A percentile compares a stretch with the other conserved stretches of the same genome.
phyloP scores from a whole-genome alignment of 2,113 vertebrate species.

The Pheucticus melanocephalus region DNA sequence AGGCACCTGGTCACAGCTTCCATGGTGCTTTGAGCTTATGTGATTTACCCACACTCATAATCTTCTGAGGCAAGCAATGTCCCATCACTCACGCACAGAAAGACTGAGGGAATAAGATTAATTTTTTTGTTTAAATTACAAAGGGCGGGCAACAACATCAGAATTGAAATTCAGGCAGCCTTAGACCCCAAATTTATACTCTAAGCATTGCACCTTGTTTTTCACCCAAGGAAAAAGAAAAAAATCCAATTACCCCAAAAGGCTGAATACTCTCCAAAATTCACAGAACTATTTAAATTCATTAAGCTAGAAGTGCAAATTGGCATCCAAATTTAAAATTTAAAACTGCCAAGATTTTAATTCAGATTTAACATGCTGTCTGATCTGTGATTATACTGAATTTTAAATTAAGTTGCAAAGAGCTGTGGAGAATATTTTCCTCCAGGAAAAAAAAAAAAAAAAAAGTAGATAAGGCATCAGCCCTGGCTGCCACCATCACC shows the following conservation, averaged over 20 bases:
- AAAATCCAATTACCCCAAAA: neutral
- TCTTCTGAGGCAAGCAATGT: neutral
- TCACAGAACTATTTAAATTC: neutral
- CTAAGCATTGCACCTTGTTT: neutral
- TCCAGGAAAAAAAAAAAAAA: neutral
- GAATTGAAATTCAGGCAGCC: neutral
- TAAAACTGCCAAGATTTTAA: neutral
- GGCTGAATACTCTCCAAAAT: neutral
- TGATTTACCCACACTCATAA: neutral
- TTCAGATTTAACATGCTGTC: neutral
- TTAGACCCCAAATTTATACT: neutral
- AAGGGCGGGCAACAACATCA: neutral
- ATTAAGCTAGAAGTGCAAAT: neutral
- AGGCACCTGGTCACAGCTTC: neutral
- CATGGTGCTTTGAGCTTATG: neutral
- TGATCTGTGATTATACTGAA: neutral
- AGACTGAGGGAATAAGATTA: neutral
- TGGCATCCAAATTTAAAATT: slow-evolving; percentile 8
- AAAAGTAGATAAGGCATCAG: neutral
- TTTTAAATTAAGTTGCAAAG: neutral
- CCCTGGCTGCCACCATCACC: neutral
- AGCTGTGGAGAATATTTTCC: neutral
- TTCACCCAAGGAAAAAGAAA: neutral
- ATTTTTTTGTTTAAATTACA: neutral
- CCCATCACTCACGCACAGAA: neutral